Base-by-base conservation (phyloP, 64 coral and sea anemone species). In the Dendronephthya gigantea region DNA sequence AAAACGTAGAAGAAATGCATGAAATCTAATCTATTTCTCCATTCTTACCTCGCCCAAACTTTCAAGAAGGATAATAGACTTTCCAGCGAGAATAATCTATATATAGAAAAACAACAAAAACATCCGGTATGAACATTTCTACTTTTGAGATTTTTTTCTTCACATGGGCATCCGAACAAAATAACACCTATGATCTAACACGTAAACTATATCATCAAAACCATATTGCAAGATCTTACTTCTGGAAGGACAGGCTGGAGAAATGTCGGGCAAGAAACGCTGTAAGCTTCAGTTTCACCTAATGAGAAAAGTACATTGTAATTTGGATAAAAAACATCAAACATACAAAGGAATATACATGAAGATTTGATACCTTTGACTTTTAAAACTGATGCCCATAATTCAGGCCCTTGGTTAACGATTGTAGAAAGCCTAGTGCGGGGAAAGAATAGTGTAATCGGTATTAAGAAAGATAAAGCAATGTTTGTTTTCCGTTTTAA, bases 291-390 rank as follows among this genome's bases (percentile, higher is more conserved):
- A 79, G 72, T 35, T 15, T 79, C 36, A 33, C 72, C 72, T 79
- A 66, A 30, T 66, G 22, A 6, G 58, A 6, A 3, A 66, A 30
- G 22, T 5, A 66, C 6, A 15, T 30, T 45, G 4, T 66, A 66
- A 66, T 15, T 66, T 5, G 29, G 6, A 15, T 66, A 22, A 66
- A 66, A n/a, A 3, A 15, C 19, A 66, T 17, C 58, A 22, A 66
- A n/a, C 58, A 66, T 66, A n/a, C 22, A 66, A 30, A n/a, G 8
- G 25, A 17, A 17, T 74, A 17, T 74, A 25, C 12, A 19, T 25
- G 25, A 74, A 74, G n/a, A n/a, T n/a, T n/a, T n/a, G n/a, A n/a
- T n/a, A 79, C 72, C 72, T 79, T 79, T 79, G 15, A 79, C 22
- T 4, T 39, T 79, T 79, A 79, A 19, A 13, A 39, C 72, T 79